Conservation (phyloP, 2,113 vertebrate genomes). For the Carettochelys insculpta region DNA sequence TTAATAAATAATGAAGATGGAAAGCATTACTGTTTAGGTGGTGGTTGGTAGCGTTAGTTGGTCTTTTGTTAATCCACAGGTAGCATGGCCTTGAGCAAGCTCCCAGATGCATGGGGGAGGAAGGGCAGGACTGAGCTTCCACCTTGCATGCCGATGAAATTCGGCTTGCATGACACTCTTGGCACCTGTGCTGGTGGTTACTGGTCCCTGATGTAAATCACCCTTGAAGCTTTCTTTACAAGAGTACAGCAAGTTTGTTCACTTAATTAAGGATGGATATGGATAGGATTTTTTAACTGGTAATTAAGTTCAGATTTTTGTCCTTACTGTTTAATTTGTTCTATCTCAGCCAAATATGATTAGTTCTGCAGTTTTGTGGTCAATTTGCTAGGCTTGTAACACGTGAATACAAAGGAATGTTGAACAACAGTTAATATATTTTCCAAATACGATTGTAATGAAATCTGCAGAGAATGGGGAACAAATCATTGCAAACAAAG, state of each 20-base stretch:
- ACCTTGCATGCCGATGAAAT: too few relatives aligned
- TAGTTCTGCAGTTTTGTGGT: neutral
- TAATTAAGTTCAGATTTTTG: neutral
- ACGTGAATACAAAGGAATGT: conserved; percentile 10
- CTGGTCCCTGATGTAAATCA: conserved; percentile 42
- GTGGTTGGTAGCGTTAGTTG: too few relatives aligned
- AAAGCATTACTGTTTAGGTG: too few relatives aligned
- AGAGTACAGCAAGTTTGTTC: conserved; percentile 35
- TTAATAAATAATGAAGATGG: too few relatives aligned
- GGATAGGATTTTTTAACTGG: neutral
- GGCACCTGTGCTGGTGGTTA: too few relatives aligned
- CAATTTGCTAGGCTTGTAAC: neutral
- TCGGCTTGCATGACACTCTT: too few relatives aligned
- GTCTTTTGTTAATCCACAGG: too few relatives aligned
- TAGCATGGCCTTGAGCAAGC: too few relatives aligned
- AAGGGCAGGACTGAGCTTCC: too few relatives aligned
- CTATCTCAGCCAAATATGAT: conserved; percentile 13
- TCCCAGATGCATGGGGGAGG: too few relatives aligned
- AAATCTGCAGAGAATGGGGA: neutral
- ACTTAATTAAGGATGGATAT: conserved; percentile 9
- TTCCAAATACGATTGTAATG: conserved; percentile 11
- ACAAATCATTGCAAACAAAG: neutral
- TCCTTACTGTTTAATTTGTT: neutral
- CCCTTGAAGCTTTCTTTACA: neutral
- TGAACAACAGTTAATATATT: conserved; percentile 8